Base-by-base conservation (phyloP, 2,113 vertebrate species). In the Osmerus eperlanus region DNA sequence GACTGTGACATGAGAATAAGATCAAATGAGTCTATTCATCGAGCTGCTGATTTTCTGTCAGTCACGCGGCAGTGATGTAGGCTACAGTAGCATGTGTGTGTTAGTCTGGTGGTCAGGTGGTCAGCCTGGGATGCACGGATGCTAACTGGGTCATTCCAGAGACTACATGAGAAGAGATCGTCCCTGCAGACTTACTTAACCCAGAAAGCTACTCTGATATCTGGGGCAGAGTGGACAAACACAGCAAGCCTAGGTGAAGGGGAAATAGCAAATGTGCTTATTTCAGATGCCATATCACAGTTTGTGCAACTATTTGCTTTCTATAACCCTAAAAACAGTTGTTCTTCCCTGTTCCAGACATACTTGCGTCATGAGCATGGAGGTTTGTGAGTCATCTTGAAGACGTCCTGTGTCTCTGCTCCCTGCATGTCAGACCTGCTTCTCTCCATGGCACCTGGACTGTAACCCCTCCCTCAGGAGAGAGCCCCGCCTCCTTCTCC, bases 351-450 rank as follows among this genome's bases (percentile, higher is more conserved):
- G 62, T 28, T 64, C 25, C 62, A 36, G 62, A 36, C 59, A 72
- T 62, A 47, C 13, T 59, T 29, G 52, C 2, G 70, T 63, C 70
- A 5, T 12, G 3, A 36, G 32, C 32, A 36, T 32, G 11, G 4
- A 78, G 78, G 83, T 68, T 72, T 13, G 73, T 21, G 13, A 0
- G 72, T 65, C 63, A 3, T 19, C 63, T 71, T 47, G 8, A 47
- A 47, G 41, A 5, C 41, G 41, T 11, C 9, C 9, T 2, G 8
- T 47, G 8, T 47, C 9, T 47, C 41, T 28, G 25, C 25, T 28
- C 25, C 25, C 58, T 60, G 65, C 58, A 21, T 29, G 29, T 54
- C 21, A 36, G 51, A 55, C 66, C 68, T 56, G 53, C 25, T n/a
- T 8, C 21, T 63, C 25, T 25, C 3, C 41, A 76, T 53, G 28